Evolutionary conservation across 2,797 vertebrate species (phyloP), one percentile per base, ranked within the genome.

Genomic region (Microhierax caerulescens): DNA sequence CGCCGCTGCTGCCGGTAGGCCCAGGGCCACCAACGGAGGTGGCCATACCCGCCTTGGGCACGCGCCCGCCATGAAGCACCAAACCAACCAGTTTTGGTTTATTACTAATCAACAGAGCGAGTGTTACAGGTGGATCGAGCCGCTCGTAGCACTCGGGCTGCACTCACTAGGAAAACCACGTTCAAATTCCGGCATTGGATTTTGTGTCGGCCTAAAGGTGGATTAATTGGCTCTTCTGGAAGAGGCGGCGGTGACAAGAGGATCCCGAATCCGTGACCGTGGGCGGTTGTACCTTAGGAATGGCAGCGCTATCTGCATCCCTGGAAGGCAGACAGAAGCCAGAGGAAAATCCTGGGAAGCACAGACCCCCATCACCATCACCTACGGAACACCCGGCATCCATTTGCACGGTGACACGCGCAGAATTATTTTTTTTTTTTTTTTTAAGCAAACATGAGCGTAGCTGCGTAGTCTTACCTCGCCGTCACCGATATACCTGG

Each of bases 281-380:
- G 22, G 50, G 61, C 2, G 61, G 50, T 65, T 24, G 39, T 20
- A 36, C 61, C 61, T 65, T 5, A 30, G 32, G 50, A 28, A 32
- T 3, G 25, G 7, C 25, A 11, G 39, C 8, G 50, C 17, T 14
- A 32, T 41, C 60, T 9, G 50, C 2, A 0, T 14, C 39, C 50
- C 39, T 30, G 61, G 61, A 54, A 79, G 27, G 61, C 20, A 23
- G 30, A 34, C 5, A 51, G 10, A 51, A 41, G 36, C 75, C 37
- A 13, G 48, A 78, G 6, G 32, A 54, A 64, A 36, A 78, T 78
- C 50, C 60, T 11, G 76, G 50, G 15, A 65, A 65, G 50, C 76
- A 9, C 2, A 5, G 39, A 22, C 50, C 6, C 73, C 48, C 12
- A 8, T 23, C 48, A 24, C 48, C 59, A 30, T 53, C 37, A 11